Evolutionary conservation across 1,140 invertebrate genomes (phyloP).

Genomic region (Drosophila arizonae): DNA sequence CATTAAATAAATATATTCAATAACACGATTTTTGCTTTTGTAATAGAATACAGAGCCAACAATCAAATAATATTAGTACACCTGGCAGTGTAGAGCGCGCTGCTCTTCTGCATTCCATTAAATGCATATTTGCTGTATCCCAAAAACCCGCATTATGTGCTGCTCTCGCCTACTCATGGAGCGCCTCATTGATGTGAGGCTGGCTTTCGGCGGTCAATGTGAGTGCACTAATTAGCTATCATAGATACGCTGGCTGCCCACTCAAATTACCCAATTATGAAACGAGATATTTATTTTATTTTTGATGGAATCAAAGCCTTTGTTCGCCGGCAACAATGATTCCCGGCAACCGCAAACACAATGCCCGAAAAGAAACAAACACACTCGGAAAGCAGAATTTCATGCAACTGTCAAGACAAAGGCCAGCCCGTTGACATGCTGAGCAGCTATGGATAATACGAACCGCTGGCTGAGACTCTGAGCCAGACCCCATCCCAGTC

Average conservation of each 20-base stretch:
- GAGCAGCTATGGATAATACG: constrained; percentile 43
- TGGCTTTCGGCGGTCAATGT: constrained; percentile 18
- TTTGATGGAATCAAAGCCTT: constrained; percentile 43
- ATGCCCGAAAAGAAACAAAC: constrained; percentile 39
- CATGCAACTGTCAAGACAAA: constrained; percentile 75
- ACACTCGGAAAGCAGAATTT: constrained; percentile 32
- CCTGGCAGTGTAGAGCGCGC: too few species aligned
- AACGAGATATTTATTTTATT: constrained; percentile 47
- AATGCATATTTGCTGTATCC: background rate
- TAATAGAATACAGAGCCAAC: too few species aligned
- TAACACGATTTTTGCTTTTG: too few species aligned
- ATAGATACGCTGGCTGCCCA: constrained; percentile 55
- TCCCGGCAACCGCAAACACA: constrained; percentile 25
- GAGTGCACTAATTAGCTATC: constrained; percentile 58
- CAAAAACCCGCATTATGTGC: background rate
- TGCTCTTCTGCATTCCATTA: background rate
- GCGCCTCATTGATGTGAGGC: background rate
- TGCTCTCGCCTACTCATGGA: background rate
- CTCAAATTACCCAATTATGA: constrained; percentile 76
- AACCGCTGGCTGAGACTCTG: background rate
- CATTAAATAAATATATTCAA: constrained; percentile 4
- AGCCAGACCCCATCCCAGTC: background rate
- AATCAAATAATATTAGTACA: too few species aligned
- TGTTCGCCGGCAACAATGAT: constrained; percentile 64
- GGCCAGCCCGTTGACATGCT: constrained; percentile 50